Evolutionary conservation across 1,140 invertebrate genomes (phyloP), one percentile per base, ranked within the genome.

Genomic region (Nomia melanderi): DNA sequence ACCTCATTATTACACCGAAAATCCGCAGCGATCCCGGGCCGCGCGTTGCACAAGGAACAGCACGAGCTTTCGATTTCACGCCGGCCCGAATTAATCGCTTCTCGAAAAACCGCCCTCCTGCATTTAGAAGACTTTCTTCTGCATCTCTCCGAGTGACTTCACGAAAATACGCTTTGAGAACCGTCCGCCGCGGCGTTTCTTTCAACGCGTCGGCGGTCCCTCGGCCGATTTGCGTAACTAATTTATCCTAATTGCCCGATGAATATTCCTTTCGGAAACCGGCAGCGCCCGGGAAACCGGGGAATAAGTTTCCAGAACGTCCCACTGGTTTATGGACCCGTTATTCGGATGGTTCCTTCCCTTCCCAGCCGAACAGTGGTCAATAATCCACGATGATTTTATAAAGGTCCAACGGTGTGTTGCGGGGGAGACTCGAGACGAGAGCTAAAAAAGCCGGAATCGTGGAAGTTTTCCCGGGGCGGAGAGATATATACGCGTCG

Each of bases 1-100:
- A 86, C 67, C 82, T 86, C 85, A 80, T 86, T 86, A 86, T 86
- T 84, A 77, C 78, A 63, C 63, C 67, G 79, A 74, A 78, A 81
- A 84, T 72, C 56, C 63, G 17, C 39, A 39, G 31, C 39, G 78
- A 66, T 47, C 47, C 5, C 6, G 8, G n/a, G 20, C 11, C 20
- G 63, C 20, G 1, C 7, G 8, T 47, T 7, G 33, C 23, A 41
- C 9, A 44, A 1, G 4, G 12, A 65, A 12, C 27, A 54, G 31
- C 41, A 62, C 27, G 29, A 47, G 56, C 83, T 82, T 69, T 56
- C 74, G 60, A 86, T 86, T 86, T 86, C 85, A 86, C 78, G 83
- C 69, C 17, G 70, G 59, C 23, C 59, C 25, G 60, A 57, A 84
- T 85, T 81, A 81, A 85, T 85, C 77, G 74, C 41, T 81, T 74